Base-by-base conservation (phyloP, 1,140 invertebrate genomes). In the Diorhabda sublineata region DNA sequence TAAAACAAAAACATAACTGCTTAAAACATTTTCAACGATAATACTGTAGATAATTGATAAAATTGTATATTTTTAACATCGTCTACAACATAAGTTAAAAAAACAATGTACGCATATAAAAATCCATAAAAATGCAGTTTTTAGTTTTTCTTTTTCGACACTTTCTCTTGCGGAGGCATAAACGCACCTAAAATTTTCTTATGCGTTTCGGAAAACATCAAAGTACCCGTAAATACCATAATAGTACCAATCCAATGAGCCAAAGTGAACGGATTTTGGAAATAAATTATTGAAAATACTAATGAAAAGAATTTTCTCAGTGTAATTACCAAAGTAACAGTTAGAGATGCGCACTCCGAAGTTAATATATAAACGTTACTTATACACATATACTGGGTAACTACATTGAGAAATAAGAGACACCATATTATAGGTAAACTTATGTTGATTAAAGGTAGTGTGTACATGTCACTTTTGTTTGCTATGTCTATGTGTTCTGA, bases 381-480 rank as follows among this genome's bases (percentile, higher is more conserved):
- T 67, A 98, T 98, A 79, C 97, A 99, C 60, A 98, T 78, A 86
- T 95, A 98, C 87, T 98, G 97, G 5, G 96, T 95, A 0, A 97
- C 69, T 26, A 95, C 89, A 82, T 98, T 98, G 58, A 91, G 89
- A 62, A 94, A 78, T 56, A 99, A 84, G 82, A 91, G 97, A 8
- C 91, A 69, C 76, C 95, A 88, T 76, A 94, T 85, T 73, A 87
- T 84, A 4, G 96, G 95, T 9, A 97, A 58, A 26, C 75, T 63
- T 1, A 88, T 58, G 9, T 82, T 83, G 5, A 87, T 70, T 5
- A 85, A 7, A 56, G 85, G 82, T 52, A 88, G 42, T 60, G 61
- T 64, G 42, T 85, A 61, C n/a, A 85, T 81, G 58, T 84, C 78
- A 64, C 88, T 90, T 57, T 85, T 82, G 0, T 86, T 76, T 2